Evolutionary conservation across 2,888 invertebrate species (phyloP).

Genomic region (Anaspis maculata): DNA sequence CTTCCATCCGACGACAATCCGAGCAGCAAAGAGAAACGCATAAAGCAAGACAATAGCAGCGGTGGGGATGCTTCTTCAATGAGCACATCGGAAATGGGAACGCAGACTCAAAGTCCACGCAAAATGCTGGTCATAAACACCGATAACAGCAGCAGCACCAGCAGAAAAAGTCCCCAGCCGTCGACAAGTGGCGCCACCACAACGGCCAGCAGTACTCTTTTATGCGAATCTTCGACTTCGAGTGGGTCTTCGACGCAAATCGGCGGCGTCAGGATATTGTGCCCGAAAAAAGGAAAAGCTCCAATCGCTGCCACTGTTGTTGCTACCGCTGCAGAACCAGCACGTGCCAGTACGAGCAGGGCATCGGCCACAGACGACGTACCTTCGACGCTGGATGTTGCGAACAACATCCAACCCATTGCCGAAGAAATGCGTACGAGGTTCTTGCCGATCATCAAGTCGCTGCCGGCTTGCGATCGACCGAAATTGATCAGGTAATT

Average conservation of each 20-base stretch:
- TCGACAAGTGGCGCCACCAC: constrained; percentile 8
- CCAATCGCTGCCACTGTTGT: background rate
- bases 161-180: background rate
- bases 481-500: constrained; percentile 29
- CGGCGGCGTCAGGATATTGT: constrained; percentile 8
- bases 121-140: constrained; percentile 10
- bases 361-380: constrained; percentile 2
- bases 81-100: constrained; percentile 15
- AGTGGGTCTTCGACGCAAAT: constrained; percentile 1
- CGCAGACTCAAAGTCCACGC: constrained; percentile 14
- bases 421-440: constrained; percentile 28
- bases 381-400: constrained; percentile 4
- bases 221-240: background rate
- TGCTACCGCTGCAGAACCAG: constrained; percentile 1
- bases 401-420: constrained; percentile 24
- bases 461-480: constrained; percentile 27
- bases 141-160: constrained; percentile 1
- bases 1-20: no score
- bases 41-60: constrained; percentile 7
- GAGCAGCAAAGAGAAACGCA: constrained; percentile 12
- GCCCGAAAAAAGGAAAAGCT: constrained; percentile 6
- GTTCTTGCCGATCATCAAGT: constrained; percentile 29
- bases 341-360: constrained; percentile 12
- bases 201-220: no score
- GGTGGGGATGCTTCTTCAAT: no score